Base-by-base conservation (phyloP, 2,113 vertebrate species). In the Vulpes lagopus region DNA sequence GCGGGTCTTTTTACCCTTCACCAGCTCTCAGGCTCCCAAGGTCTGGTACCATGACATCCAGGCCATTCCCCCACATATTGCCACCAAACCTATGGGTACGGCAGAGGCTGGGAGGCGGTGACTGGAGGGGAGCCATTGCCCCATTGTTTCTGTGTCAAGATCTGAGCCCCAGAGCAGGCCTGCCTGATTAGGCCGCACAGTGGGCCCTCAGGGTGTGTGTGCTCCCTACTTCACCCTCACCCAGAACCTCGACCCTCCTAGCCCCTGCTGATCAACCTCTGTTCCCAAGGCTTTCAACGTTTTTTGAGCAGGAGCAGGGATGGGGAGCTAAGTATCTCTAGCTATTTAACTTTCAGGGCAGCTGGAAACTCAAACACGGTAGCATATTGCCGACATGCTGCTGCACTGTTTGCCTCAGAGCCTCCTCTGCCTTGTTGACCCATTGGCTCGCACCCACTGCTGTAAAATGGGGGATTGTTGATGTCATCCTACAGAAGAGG, bases 221-320 rank as follows among this genome's bases (percentile, higher is more conserved):
- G 32, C 43, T n/a, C 74, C 25, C 35, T 1, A 3, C 38, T n/a
- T 11, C 11, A 2, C 43, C 10, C 38, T 43, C n/a, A 25, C 55
- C 62, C n/a, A 19, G 79, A 89, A 5, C 55, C 27, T 10, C 20
- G 12, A 25, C 30, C 30, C 4, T 69, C n/a, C 49, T 8, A 49
- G 19, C 43, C 35, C 53, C 87, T 79, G 38, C 83, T 67, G 14
- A 19, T 25, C 32, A 0, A 8, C 17, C 60, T 22, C 20, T n/a
- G 64, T 87, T 38, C 7, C 23, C 43, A 6, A 32, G 62, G 6
- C 57, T 69, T 3, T 32, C 4, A 1, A 9, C 2, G 0, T 55
- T 3, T 23, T 10, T 4, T 35, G 5, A 3, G 19, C 3, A 12
- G 23, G 23, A 11, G 16, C 15, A 0, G 5, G 10, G 60, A 16